These are phyloP conservation scores for Formica selysi DNA, from an alignment of 1,140 invertebrate genomes.

Conservation along the genomic window DNA sequence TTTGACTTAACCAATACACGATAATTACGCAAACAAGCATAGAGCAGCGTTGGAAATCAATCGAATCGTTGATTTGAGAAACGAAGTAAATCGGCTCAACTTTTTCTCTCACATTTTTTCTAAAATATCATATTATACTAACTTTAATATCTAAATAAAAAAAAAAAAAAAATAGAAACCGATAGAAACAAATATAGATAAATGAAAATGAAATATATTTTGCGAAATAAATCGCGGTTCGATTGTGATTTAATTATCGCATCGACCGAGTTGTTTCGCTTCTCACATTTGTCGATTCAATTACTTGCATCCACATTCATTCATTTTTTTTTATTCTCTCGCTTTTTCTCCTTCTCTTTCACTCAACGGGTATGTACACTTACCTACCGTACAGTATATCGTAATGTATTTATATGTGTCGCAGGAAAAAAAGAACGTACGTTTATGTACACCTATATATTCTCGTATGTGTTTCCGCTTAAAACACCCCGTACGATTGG, in stretches of 20 bases:
- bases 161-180: not conserved
- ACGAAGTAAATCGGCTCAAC: slow-evolving; percentile 62
- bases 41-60: slow-evolving; percentile 78
- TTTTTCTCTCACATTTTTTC: not conserved
- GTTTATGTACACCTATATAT: slow-evolving; percentile 74
- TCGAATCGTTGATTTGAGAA: slow-evolving; percentile 52
- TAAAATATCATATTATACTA: not conserved
- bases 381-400: slow-evolving; percentile 74
- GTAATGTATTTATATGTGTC: slow-evolving; percentile 63
- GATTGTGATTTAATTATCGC: not conserved
- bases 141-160: not conserved
- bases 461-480: slow-evolving; percentile 63
- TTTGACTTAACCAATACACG: slow-evolving; percentile 59
- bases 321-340: not conserved
- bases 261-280: slow-evolving; percentile 16
- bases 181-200: not conserved
- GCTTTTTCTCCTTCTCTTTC: not conserved
- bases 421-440: slow-evolving; percentile 68
- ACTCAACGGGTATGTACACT: slow-evolving; percentile 73
- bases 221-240: not conserved
- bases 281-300: slow-evolving; percentile 25
- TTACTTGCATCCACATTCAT: not conserved
- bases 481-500: slow-evolving; percentile 78
- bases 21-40: slow-evolving; percentile 76
- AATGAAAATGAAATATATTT: not conserved